Base-by-base conservation (phyloP, 2,797 vertebrate species). In the Meda fulgida region DNA sequence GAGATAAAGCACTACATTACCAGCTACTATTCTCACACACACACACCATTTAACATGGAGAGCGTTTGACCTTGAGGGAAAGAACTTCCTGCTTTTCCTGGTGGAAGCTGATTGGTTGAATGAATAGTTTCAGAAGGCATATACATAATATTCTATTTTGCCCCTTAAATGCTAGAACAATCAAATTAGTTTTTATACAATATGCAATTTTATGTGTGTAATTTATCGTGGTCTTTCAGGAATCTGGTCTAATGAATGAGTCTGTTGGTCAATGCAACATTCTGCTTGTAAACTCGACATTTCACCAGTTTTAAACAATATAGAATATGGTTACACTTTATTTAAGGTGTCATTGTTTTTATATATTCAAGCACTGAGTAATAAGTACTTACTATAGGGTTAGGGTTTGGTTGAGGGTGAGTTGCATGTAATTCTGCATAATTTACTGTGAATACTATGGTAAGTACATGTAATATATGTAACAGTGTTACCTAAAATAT, bases 1-100 rank as follows among this genome's bases (percentile, higher is more conserved):
- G 89, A 88, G 93, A 94, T 93, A 94, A 95, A 92, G 89, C 91
- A 85, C 85, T 90, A 89, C 94, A 95, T 94, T 89, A 89, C 87
- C 86, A 80, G 85, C 93, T 89, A 93, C 94, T 94, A 92, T 89
- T 91, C 43, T 29, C 31, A 31, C 26, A 31, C 58, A 93, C 90
- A 91, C 89, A 94, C 90, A 93, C 91, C 87, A 90, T 90, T 89
- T 88, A 89, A 87, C 78, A 72, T 19, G 29, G 23, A 78, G 77
- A 60, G n/a, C 34, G 53, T 73, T 85, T 81, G 78, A 65, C 90
- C 91, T 65, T 67, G 73, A 67, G 31, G 55, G 36, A 40, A 31
- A 53, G 23, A 46, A 78, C 40, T 34, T 71, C 60, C 58, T 40
- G 19, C 60, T 23, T 63, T 31, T 34, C 40, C 2, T 13, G 48